These are phyloP conservation scores for Myxocyprinus asiaticus DNA, from an alignment of 2,113 vertebrate species.

Conservation along the genomic window DNA sequence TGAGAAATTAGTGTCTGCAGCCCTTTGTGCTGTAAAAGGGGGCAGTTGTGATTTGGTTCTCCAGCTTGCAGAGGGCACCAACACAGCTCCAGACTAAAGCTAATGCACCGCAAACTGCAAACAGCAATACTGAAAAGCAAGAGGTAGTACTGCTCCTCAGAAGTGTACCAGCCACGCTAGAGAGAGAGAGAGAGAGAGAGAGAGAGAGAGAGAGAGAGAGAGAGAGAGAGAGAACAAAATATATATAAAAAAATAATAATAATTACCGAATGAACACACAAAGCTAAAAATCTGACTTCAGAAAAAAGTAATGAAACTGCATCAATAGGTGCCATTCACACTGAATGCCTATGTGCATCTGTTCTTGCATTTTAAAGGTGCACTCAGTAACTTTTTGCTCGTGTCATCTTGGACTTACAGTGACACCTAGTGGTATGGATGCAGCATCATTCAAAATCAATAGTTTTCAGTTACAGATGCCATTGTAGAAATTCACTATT, in stretches of 20 bases:
- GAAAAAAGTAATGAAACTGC: neutral
- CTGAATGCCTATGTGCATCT: too few species aligned
- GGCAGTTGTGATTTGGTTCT: constrained; percentile 65
- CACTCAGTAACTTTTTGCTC: too few species aligned
- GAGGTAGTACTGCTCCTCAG: constrained; percentile 86
- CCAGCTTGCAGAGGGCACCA: constrained; percentile 67
- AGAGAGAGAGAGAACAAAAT: too few species aligned
- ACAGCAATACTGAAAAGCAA: constrained; percentile 90
- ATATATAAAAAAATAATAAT: neutral
- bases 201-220: neutral
- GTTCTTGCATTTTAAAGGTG: too few species aligned
- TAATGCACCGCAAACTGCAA: constrained; percentile 88
- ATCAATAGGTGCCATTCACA: neutral
- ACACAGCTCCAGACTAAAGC: constrained; percentile 89
- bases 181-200: constrained; percentile 36
- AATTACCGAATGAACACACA: neutral
- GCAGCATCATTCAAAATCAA: too few species aligned
- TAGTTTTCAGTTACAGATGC: too few species aligned
- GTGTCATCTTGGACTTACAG: too few species aligned
- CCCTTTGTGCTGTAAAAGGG: constrained; percentile 54
- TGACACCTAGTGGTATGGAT: too few species aligned
- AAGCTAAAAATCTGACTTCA: neutral
- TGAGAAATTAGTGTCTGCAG: constrained; percentile 57
- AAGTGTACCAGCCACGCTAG: constrained; percentile 88
- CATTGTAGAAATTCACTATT: too few species aligned